phyloP scores from a whole-genome alignment of 2,888 invertebrate genomes.

The Thymelicus sylvestris region DNA sequence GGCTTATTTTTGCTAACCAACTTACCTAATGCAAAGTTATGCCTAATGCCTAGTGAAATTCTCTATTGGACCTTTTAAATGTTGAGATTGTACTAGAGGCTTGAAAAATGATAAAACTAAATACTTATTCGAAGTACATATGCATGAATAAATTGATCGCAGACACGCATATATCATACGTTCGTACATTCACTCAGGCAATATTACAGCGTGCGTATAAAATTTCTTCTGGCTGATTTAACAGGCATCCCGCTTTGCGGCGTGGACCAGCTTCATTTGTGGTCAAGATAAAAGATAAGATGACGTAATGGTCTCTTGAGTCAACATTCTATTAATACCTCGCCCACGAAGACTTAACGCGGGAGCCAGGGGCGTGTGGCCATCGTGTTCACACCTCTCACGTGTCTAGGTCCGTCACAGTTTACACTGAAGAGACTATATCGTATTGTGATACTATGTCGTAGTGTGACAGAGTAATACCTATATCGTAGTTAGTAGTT shows the following conservation, averaged over 20 bases:
- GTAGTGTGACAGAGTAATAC: too few relatives aligned
- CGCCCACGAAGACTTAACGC: conserved; percentile 27
- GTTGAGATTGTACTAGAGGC: too few relatives aligned
- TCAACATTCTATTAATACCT: conserved; percentile 36
- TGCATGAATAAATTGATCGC: background rate
- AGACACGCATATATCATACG: background rate
- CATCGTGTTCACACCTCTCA: conserved; percentile 23
- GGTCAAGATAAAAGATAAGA: conserved; percentile 25
- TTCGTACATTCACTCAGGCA: background rate
- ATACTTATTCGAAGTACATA: too few relatives aligned
- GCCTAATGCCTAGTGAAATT: too few relatives aligned
- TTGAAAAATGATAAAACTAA: too few relatives aligned
- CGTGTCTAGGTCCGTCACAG: conserved; percentile 5
- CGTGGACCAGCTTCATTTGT: conserved; percentile 14
- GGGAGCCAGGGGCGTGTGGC: conserved; percentile 2
- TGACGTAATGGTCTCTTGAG: conserved; percentile 24
- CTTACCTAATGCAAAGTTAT: too few relatives aligned
- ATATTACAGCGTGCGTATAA: background rate
- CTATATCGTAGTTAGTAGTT: too few relatives aligned
- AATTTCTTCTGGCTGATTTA: conserved; percentile 24
- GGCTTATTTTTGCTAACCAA: too few relatives aligned
- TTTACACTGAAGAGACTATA: background rate
- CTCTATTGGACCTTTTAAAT: too few relatives aligned
- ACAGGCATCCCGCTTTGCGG: conserved; percentile 18
- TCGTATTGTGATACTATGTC: background rate